phyloP scores from a whole-genome alignment of 2,888 invertebrate species.

The Germaria angustata region DNA sequence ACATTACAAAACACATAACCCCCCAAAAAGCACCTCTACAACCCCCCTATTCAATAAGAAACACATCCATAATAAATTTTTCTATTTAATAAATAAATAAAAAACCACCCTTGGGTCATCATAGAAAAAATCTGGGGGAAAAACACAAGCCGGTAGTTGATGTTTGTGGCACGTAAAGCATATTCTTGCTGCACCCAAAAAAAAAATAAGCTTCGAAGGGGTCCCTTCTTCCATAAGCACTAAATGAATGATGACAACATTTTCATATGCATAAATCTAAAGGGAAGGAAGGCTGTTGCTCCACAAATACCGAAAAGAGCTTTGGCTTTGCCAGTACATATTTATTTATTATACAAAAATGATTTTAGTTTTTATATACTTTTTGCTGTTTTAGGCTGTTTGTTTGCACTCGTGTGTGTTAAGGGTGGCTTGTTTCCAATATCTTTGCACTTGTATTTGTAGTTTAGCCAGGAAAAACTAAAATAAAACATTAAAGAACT shows the following conservation, averaged over 20 bases:
- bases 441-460: conserved; percentile 6
- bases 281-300: conserved; percentile 13
- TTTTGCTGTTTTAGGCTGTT: background rate
- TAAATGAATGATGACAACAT: conserved; percentile 39
- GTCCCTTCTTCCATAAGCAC: no score
- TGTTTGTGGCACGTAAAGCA: conserved; percentile 24
- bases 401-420: background rate
- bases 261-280: background rate
- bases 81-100: conserved; percentile 8
- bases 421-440: conserved; percentile 17
- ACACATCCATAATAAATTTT: background rate
- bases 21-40: background rate
- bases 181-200: background rate
- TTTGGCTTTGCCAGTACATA: background rate
- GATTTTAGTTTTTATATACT: background rate
- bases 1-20: conserved; percentile 47
- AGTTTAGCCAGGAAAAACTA: conserved; percentile 3
- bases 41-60: background rate
- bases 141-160: conserved; percentile 43
- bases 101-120: conserved; percentile 31
- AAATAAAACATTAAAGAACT: conserved; percentile 23
- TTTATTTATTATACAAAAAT: background rate
- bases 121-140: background rate
- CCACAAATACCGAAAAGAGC: conserved; percentile 6
- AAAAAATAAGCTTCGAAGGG: background rate